Conservation (phyloP, 2,797 vertebrate genomes). For the Ctenopoma kingsleyae region DNA sequence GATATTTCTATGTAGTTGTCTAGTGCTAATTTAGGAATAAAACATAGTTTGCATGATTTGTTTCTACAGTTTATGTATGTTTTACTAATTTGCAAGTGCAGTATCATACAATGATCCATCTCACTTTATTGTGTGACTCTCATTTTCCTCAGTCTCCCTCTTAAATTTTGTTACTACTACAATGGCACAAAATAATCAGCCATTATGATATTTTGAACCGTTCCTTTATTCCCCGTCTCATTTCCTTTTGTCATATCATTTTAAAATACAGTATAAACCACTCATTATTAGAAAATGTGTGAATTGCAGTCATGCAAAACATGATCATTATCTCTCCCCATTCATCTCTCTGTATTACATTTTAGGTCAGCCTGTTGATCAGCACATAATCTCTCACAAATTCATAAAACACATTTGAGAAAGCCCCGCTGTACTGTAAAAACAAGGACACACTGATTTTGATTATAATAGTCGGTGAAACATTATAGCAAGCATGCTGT, state of each 20-base stretch:
- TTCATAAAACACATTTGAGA: neutral
- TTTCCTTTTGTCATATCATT: conserved; percentile 4
- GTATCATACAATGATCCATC: too few relatives aligned
- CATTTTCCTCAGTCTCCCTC: neutral
- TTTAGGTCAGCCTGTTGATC: conserved; percentile 13
- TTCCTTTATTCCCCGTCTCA: neutral
- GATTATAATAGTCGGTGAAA: conserved; percentile 19
- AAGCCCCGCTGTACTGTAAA: neutral
- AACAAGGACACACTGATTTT: neutral
- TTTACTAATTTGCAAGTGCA: too few relatives aligned
- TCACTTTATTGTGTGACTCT: neutral
- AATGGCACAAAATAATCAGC: neutral
- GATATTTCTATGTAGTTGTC: neutral
- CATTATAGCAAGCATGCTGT: neutral
- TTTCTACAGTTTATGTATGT: too few relatives aligned
- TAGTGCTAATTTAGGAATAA: too few relatives aligned
- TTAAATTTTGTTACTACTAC: neutral
- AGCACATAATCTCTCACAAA: neutral
- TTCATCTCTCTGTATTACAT: conserved; percentile 6
- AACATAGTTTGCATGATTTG: too few relatives aligned
- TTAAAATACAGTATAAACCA: conserved; percentile 11
- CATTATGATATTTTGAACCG: neutral
- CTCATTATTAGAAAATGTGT: conserved; percentile 19
- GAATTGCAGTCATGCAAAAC: conserved; percentile 13
- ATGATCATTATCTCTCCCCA: conserved; percentile 1